Base-by-base conservation (phyloP, 2,888 invertebrate species). In the Unio pictorum region DNA sequence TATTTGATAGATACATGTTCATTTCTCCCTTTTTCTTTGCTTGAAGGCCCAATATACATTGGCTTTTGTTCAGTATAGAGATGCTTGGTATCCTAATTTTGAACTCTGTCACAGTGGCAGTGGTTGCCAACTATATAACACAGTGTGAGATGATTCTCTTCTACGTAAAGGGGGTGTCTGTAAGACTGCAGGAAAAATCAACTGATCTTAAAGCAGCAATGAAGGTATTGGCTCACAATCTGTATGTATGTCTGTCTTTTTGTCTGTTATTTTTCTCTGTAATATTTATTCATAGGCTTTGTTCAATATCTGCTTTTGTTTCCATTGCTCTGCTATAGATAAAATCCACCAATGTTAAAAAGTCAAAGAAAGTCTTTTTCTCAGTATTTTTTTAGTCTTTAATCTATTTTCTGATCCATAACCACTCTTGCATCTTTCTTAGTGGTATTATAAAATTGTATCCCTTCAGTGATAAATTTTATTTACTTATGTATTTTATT, bases 91-190 rank as follows among this genome's bases (percentile, higher is more conserved):
- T 86, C 18, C 68, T 87, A 55, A 71, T 88, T 6, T 73, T 86
- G 28, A 87, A 89, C 76, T 83, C 87, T n/a, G 88, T 90, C 17
- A 86, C 87, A 67, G 74, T 88, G 61, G 89, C 89, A 4, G 88
- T 90, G 23, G 84, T 89, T 18, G 81, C 89, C 54, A 90, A 90
- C 81, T 90, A 89, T 76, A 85, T 82, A 55, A 87, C 87, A 7
- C 90, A 90, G 77, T 90, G 90, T 76, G 87, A 88, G 70, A 87
- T 89, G 80, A 84, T 89, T 62, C 82, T 89, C 55, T 87, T 88
- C 66, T 89, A 88, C 75, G 84, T 90, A 54, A 83, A 84, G 62
- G 87, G 87, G 1, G 77, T 90, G 15, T 81, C 84, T 28, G 77
- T 88, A 26, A 76, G 88, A 60, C 79, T 90, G 6, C 86, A 87